Conservation (phyloP, 1,140 invertebrate genomes). For the Glossosoma conforme region DNA sequence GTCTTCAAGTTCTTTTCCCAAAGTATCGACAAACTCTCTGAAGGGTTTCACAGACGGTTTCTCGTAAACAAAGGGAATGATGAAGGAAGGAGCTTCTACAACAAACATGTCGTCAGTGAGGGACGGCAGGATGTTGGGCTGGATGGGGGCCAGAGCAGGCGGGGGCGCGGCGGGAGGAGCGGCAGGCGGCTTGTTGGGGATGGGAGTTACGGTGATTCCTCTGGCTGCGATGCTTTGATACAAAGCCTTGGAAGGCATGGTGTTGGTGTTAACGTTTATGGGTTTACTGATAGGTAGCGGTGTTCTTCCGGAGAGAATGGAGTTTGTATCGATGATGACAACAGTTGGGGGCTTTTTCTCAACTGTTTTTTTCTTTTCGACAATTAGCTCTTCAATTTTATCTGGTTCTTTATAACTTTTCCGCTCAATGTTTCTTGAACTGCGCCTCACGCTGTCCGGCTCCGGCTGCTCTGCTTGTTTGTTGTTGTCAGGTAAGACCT, state of each 20-base stretch:
- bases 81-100: slow-evolving; percentile 85
- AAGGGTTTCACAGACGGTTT: slow-evolving; percentile 75
- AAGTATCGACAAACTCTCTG: slow-evolving; percentile 66
- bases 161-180: slow-evolving; percentile 35
- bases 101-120: slow-evolving; percentile 87
- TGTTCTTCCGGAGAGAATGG: slow-evolving; percentile 58
- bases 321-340: slow-evolving; percentile 75
- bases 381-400: slow-evolving; percentile 56
- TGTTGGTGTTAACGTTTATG: too few species aligned
- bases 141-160: slow-evolving; percentile 40
- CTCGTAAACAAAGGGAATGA: slow-evolving; percentile 89
- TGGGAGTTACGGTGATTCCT: slow-evolving; percentile 44
- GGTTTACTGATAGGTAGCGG: too few species aligned
- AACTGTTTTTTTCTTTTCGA: slow-evolving; percentile 42
- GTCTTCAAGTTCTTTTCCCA: slow-evolving; percentile 60
- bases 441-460: slow-evolving; percentile 41
- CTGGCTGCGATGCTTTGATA: slow-evolving; percentile 43
- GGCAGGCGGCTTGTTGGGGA: slow-evolving; percentile 34
- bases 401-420: slow-evolving; percentile 58
- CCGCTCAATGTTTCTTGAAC: slow-evolving; percentile 59
- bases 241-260: slow-evolving; percentile 35
- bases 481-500: slow-evolving; percentile 21
- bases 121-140: slow-evolving; percentile 63
- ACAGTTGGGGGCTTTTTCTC: slow-evolving; percentile 70
- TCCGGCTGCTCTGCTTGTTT: slow-evolving; percentile 30